Conservation (phyloP, 2,888 invertebrate genomes). For the Agrypnus murinus region DNA sequence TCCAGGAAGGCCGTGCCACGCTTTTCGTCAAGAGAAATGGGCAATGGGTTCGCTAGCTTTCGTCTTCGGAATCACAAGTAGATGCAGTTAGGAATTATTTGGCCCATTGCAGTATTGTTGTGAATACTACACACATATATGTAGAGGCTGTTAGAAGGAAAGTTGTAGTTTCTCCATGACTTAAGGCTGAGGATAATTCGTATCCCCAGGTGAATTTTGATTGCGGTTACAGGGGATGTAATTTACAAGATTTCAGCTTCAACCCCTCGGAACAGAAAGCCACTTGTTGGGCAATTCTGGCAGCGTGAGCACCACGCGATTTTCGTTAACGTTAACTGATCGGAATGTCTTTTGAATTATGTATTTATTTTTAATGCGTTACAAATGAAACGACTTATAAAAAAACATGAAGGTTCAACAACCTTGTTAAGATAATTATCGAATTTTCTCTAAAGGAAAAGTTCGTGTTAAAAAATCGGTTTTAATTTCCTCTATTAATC, state of each 20-base stretch:
- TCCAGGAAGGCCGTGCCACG: conserved; percentile 36
- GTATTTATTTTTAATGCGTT: conserved; percentile 18
- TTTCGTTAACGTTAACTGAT: conserved; percentile 9
- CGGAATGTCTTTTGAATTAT: conserved; percentile 16
- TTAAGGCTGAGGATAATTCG: conserved; percentile 11
- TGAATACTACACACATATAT: background rate
- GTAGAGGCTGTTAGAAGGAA: background rate
- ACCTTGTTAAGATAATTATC: background rate
- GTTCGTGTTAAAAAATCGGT: too few species aligned
- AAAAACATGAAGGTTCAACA: background rate
- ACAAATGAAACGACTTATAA: background rate
- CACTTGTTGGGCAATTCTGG: conserved; percentile 23
- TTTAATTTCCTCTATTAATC: too few species aligned
- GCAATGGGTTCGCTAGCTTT: conserved; percentile 45
- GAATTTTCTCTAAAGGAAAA: too few species aligned
- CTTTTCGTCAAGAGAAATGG: conserved; percentile 49
- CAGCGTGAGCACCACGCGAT: background rate
- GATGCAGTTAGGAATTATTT: conserved; percentile 35
- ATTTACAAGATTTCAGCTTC: conserved; percentile 10
- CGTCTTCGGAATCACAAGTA: conserved; percentile 48
- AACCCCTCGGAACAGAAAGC: conserved; percentile 11
- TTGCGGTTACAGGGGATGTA: conserved; percentile 19
- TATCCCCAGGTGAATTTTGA: conserved; percentile 23
- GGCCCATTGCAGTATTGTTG: conserved; percentile 7
- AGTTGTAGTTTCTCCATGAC: background rate